Conservation (phyloP, 2,797 vertebrate genomes). For the Sebastes nivosus region DNA sequence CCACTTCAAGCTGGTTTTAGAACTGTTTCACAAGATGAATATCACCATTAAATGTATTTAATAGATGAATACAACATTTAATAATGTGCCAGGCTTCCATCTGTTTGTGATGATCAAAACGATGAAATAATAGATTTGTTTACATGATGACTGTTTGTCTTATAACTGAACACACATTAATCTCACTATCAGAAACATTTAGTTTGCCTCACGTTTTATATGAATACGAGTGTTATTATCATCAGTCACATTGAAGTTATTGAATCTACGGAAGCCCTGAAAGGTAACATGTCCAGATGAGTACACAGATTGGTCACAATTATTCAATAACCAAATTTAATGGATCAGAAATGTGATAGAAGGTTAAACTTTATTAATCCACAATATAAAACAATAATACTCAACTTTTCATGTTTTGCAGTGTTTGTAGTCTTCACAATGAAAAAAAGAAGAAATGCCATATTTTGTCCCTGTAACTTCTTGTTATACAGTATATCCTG, state of each 20-base stretch:
- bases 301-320: not conserved
- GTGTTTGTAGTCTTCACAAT: not conserved
- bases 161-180: not conserved
- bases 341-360: not conserved
- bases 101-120: not conserved
- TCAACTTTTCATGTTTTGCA: not conserved
- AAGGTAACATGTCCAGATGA: not conserved
- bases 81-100: not conserved
- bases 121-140: not conserved
- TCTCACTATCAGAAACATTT: not conserved
- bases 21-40: not conserved
- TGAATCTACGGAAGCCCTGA: not conserved
- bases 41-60: not conserved
- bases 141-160: not conserved
- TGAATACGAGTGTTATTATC: not conserved
- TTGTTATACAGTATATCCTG: not conserved
- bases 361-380: not conserved
- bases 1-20: too few relatives aligned
- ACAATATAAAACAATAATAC: not conserved
- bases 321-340: not conserved
- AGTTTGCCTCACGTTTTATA: not conserved
- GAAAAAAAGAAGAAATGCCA: slow-evolving; percentile 1
- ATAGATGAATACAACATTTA: not conserved
- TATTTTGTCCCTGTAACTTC: not conserved
- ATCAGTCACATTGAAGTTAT: not conserved